Base-by-base conservation (phyloP, 2,888 invertebrate genomes). In the Spilarctia lutea region DNA sequence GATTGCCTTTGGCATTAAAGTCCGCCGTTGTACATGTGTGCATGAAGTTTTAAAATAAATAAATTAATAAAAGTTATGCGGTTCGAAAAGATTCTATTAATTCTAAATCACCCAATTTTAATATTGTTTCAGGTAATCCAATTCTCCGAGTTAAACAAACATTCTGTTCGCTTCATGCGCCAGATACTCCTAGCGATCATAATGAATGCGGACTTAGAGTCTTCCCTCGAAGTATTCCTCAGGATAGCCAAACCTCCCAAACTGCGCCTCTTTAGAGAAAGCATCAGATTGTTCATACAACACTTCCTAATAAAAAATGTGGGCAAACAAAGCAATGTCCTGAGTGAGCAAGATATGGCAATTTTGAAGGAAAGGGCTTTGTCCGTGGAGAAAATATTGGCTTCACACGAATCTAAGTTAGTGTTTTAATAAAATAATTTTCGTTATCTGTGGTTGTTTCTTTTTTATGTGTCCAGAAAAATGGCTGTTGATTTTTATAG, bases 121-220 rank as follows among this genome's bases (percentile, higher is more conserved):
- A 45, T 27, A n/a, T 48, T 76, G 80, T 93, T 92, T 45, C 92
- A 98, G 98, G 97, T 97, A n/a, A 96, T 99, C 35, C 97, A 99
- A 89, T 99, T 99, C 93, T 97, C 98, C 0, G 98, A 99, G 86
- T 93, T 99, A 81, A 98, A 98, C 89, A 98, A 98, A 89, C 92
- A 96, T 0, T 97, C 97, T 68, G 97, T 99, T n/a, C 96, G 97
- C 48, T 97, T 99, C 76, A 96, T 99, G 92, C 97, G 98, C 0
- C 97, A 98, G 87, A 97, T 98, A 8, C 95, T 99, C 67, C 94
- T 98, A 8, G 97, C 97, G 0, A 96, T 99, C 78, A 96, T 99
- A 63, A 94, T 98, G 82, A 96, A 97, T 70, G 96, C 97, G 0
- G 97, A 98, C 80, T 93, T 96, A 24, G 96, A 97, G 74, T 91